phyloP scores from a whole-genome alignment of 2,888 invertebrate genomes.

The Altica lythri region DNA sequence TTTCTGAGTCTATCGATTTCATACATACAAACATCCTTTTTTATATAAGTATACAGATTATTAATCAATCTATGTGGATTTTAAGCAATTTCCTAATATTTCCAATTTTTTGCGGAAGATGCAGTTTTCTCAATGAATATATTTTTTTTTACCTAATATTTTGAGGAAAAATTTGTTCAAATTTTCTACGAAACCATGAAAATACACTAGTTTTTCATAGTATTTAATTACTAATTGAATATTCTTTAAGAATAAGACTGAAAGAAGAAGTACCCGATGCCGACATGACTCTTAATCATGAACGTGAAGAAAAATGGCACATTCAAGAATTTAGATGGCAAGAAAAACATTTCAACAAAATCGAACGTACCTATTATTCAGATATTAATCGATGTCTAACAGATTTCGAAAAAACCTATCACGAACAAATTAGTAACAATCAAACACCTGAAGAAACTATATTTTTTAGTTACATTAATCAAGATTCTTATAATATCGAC shows the following conservation, averaged over 20 bases:
- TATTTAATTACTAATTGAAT: not conserved
- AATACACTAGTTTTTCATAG: not conserved
- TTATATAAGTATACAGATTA: too few species aligned
- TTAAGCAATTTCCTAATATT: too few species aligned
- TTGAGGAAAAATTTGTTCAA: too few species aligned
- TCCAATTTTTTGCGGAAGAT: too few species aligned
- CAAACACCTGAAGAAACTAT: conserved; percentile 51
- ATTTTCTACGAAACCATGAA: too few species aligned
- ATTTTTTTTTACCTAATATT: too few species aligned
- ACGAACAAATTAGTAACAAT: conserved; percentile 54
- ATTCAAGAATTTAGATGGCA: conserved; percentile 68
- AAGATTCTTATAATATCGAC: conserved; percentile 58
- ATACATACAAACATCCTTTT: too few species aligned
- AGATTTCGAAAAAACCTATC: conserved; percentile 65
- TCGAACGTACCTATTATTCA: conserved; percentile 65
- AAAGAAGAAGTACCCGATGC: conserved; percentile 35
- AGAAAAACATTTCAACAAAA: conserved; percentile 68
- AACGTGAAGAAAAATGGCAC: conserved; percentile 39
- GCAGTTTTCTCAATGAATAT: too few species aligned
- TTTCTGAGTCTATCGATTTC: too few species aligned
- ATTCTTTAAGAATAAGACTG: conserved; percentile 19
- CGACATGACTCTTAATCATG: too few species aligned
- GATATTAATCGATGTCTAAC: conserved; percentile 67
- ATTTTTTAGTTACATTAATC: conserved; percentile 65
- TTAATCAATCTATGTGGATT: too few species aligned